phyloP scores from a whole-genome alignment of 2,888 invertebrate species.

The Protodeltote pygarga region DNA sequence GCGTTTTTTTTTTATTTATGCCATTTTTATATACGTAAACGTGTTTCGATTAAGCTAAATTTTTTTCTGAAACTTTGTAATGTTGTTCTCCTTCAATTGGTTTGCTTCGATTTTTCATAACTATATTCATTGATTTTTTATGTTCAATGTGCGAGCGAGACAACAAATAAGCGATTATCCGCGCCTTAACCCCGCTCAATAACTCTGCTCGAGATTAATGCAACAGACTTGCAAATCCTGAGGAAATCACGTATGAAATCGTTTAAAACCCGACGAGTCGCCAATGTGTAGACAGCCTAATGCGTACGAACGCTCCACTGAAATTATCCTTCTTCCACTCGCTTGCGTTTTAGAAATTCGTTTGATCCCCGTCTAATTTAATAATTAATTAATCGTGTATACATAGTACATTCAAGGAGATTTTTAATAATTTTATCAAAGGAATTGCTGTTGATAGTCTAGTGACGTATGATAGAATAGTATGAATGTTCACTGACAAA shows the following conservation, averaged over 20 bases:
- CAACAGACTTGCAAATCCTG: constrained; percentile 38
- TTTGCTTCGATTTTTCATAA: too few species aligned
- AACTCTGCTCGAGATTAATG: constrained; percentile 15
- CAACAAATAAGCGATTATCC: too few species aligned
- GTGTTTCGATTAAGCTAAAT: too few species aligned
- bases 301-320: constrained; percentile 35
- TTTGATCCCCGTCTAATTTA: constrained; percentile 48
- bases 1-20: too few species aligned
- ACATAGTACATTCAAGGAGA: constrained; percentile 9
- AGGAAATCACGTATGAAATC: constrained; percentile 38
- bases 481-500: too few species aligned
- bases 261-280: constrained; percentile 22
- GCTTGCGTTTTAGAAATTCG: constrained; percentile 38
- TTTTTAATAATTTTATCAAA: constrained; percentile 30
- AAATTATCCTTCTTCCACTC: constrained; percentile 48
- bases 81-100: too few species aligned
- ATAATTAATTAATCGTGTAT: constrained; percentile 39
- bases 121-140: too few species aligned
- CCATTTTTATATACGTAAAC: too few species aligned
- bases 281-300: constrained; percentile 31
- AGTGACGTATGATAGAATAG: too few species aligned
- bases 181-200: constrained; percentile 15
- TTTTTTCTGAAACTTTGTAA: too few species aligned
- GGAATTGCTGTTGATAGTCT: too few species aligned
- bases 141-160: too few species aligned